Base-by-base conservation (phyloP, 2,888 invertebrate genomes). In the Kuschelorhynchus macadamiae region DNA sequence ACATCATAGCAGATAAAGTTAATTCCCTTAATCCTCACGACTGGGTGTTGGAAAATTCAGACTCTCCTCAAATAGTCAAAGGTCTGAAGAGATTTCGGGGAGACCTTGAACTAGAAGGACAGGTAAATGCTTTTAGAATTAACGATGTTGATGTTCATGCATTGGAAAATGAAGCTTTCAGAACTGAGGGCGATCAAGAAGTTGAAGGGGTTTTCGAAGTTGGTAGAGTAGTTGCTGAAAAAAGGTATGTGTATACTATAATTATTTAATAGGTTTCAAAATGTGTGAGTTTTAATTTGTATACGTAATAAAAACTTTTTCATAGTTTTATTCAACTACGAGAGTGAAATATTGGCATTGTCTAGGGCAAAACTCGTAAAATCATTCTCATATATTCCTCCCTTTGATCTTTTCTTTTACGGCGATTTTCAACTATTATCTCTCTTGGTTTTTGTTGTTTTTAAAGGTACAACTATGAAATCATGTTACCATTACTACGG, bases 11-110 rank as follows among this genome's bases (percentile, higher is more conserved):
- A 0, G 83, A 85, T 72, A 79, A 79, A 61, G 84, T 88, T 59
- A 87, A 85, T 71, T 81, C 81, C 0, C 72, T 85, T 9, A 82
- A 85, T 70, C 73, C 86, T 9, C 75, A 80, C 21, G 77, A 81
- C 20, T 84, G 86, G 73, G 79, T 87, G 1, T 79, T 81, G 55
- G 81, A 82, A 16, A 83, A 85, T 70, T 75, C 74, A 1, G 75
- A 83, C 1, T 79, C 83, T 14, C 71, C 82, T 21, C 84, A 86
- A 75, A 71, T 82, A 8, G 81, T 90, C 49, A 81, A 81, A 18
- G 88, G 87, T 5, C 72, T 71, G 39, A 89, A 89, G 76, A 76
- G 73, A 2, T 85, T 88, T 70, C 74, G 75, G 1, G 77, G 79
- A 14, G 81, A 85, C 74, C 72, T 89, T 9, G 72, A 77, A 55